These are phyloP conservation scores for Hemiscyllium ocellatum DNA, from an alignment of 2,113 vertebrate genomes.

Conservation along the genomic window DNA sequence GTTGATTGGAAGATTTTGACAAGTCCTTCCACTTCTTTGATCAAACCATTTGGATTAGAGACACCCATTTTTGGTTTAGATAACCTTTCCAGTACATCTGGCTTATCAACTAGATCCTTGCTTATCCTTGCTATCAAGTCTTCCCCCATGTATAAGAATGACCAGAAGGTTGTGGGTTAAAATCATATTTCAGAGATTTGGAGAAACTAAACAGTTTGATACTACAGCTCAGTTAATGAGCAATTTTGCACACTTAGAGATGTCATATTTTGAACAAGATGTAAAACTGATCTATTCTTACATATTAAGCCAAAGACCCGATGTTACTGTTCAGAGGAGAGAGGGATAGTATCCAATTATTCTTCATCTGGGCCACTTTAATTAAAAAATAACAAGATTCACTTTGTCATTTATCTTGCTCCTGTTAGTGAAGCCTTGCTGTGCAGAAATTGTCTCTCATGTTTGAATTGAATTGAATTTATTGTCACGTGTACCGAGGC, in stretches of 20 bases:
- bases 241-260: not conserved
- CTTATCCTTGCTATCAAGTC: too few species aligned
- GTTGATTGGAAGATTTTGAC: too few species aligned
- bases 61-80: too few species aligned
- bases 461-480: not conserved
- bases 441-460: not conserved
- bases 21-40: too few species aligned
- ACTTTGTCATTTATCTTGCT: not conserved
- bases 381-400: not conserved
- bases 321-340: not conserved
- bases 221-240: too few species aligned
- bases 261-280: not conserved
- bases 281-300: not conserved
- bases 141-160: too few species aligned
- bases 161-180: not conserved
- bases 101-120: too few species aligned
- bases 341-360: not conserved
- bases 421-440: not conserved
- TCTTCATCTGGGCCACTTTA: not conserved
- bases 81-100: too few species aligned
- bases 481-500: too few species aligned
- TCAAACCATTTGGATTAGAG: too few species aligned
- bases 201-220: too few species aligned
- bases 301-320: not conserved
- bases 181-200: too few species aligned